Evolutionary conservation across 2,113 vertebrate species (phyloP).

Genomic region (Fukomys damarensis): DNA sequence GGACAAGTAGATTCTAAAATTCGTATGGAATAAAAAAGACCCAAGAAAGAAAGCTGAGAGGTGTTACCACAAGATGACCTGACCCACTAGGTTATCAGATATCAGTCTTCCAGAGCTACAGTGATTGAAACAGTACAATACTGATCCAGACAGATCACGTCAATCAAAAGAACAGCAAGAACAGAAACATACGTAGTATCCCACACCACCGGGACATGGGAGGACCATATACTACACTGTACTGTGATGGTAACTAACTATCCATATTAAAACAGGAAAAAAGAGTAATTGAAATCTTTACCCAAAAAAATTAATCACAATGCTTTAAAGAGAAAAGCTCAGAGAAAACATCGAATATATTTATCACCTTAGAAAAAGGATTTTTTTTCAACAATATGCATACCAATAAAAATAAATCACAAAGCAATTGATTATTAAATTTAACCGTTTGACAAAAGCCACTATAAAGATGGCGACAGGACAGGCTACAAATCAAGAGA

Average conservation of each 20-base stretch:
- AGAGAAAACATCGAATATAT: neutral
- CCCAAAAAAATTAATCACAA: neutral
- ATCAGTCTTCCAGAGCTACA: neutral
- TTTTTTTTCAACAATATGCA: neutral
- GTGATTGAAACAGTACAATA: neutral
- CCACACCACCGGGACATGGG: neutral
- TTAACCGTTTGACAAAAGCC: neutral
- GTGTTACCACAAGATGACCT: neutral
- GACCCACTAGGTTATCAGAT: neutral
- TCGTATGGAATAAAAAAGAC: neutral
- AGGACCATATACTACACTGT: neutral
- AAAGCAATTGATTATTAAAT: neutral
- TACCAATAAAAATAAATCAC: neutral
- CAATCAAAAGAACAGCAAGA: neutral
- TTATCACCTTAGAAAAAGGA: neutral
- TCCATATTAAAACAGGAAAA: neutral
- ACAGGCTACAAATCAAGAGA: neutral
- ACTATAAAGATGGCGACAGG: neutral
- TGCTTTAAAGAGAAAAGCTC: neutral
- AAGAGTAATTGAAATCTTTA: neutral
- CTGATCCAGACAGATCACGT: neutral
- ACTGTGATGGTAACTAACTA: neutral
- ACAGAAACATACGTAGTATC: neutral
- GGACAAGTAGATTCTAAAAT: neutral
- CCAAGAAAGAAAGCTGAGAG: neutral